phyloP scores from a whole-genome alignment of 1,140 invertebrate genomes.

The Aphelenchoides fujianensis region DNA sequence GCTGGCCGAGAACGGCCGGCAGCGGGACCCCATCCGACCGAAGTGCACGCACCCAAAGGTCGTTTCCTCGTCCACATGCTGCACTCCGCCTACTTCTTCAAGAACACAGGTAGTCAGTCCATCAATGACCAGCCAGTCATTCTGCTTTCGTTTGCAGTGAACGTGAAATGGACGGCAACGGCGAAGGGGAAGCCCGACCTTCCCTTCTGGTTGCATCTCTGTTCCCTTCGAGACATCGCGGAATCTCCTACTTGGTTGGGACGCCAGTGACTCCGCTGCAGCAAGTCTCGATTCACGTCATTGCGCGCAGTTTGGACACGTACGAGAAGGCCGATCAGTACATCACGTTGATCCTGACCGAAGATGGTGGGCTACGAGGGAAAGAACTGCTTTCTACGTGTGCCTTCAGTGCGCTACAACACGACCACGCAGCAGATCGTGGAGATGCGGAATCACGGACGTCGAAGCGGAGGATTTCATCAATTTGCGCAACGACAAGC shows the following conservation, averaged over 20 bases:
- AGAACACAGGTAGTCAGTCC: slow-evolving; percentile 54
- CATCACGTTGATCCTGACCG: slow-evolving; percentile 47
- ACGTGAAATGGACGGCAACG: slow-evolving; percentile 61
- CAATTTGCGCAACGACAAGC: slow-evolving; percentile 26
- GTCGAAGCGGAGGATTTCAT: slow-evolving; percentile 56
- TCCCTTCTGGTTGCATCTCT: slow-evolving; percentile 56
- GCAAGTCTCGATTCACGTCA: slow-evolving; percentile 55
- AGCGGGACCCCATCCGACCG: slow-evolving; percentile 20
- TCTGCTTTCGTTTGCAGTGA: slow-evolving; percentile 35
- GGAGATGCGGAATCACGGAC: slow-evolving; percentile 52
- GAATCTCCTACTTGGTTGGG: slow-evolving; percentile 57
- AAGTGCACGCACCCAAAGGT: slow-evolving; percentile 50
- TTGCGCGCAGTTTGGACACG: slow-evolving; percentile 51
- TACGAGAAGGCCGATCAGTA: slow-evolving; percentile 51
- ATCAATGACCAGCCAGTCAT: neutral
- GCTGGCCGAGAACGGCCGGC: too few relatives aligned
- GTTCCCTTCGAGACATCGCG: slow-evolving; percentile 47
- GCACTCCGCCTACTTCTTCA: slow-evolving; percentile 57
- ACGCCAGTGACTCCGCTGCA: slow-evolving; percentile 53
- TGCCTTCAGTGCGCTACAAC: slow-evolving; percentile 50
- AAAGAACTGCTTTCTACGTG: neutral
- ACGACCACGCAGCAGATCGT: slow-evolving; percentile 50
- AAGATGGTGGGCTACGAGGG: slow-evolving; percentile 43
- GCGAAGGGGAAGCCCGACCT: slow-evolving; percentile 53
- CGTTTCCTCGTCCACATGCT: slow-evolving; percentile 55